Evolutionary conservation across 1,140 invertebrate species (phyloP), one percentile per base, ranked within the genome.

Genomic region (Drosophila oshimai): DNA sequence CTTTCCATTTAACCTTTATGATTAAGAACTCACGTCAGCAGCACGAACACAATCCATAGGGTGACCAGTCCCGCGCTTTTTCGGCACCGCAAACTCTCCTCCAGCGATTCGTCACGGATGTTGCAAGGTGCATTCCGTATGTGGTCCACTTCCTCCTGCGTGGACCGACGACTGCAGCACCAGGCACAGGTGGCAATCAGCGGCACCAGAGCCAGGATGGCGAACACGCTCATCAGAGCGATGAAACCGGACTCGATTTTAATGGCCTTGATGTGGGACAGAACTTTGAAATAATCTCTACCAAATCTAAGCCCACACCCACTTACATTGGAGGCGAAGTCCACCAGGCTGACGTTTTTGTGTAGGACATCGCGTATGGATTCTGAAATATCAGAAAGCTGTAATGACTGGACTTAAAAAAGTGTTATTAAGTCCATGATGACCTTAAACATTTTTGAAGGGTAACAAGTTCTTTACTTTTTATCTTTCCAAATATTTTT

Each of bases 231-330:
- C 68, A 92, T 87, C 31, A 91, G 71, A 12, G 77, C 89, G 17
- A 92, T 80, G 62, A 92, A 92, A n/a, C 91, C 92, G 7, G 91
- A 91, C 62, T 92, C 92, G 53, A 92, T 86, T 77, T 92, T 90
- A 47, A 92, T 89, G 47, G 91, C 91, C 92, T 92, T 18, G 6
- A n/a, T 6, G 12, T 15, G 22, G 9, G 6, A 5, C 6, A 15
- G 22, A 12, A 12, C 3, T 7, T 5, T 17, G 4, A 7, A 22
- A 26, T 6, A 26, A 7, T 41, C 17, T n/a, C n/a, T n/a, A 22
- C 7, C 29, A 12, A 4, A 24, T 10, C 2, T 3, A 4, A n/a
- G 6, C 18, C 4, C 5, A 18, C 10, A 1, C 0, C 4, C 10
- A 81, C 88, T 90, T 54, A 91, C 90, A 64, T 91, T 90, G 33